Conservation (phyloP, 2,797 vertebrate genomes). For the Rhinatrema bivittatum region DNA sequence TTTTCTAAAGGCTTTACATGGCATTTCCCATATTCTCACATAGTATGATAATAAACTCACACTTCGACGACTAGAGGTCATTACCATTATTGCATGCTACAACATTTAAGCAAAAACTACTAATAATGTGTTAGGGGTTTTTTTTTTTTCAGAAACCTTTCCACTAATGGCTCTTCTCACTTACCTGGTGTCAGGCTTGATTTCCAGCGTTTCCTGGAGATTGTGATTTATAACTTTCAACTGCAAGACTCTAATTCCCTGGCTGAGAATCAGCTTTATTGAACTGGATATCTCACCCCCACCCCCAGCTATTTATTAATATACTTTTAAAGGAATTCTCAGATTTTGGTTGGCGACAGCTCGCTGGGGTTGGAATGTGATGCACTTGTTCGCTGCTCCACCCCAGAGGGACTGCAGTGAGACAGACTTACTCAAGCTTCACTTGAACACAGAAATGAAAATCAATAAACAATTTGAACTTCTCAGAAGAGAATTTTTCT, state of each 20-base stretch:
- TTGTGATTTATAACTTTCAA: conserved; percentile 20
- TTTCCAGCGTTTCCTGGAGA: neutral
- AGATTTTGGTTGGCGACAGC: conserved; percentile 45
- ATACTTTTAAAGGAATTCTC: conserved; percentile 59
- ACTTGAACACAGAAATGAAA: conserved; percentile 95
- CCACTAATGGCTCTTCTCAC: conserved; percentile 12
- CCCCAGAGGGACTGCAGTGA: conserved; percentile 69
- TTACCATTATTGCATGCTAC: neutral
- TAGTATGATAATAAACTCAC: neutral
- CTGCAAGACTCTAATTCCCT: conserved; percentile 26
- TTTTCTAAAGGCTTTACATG: too few species aligned
- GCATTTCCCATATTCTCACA: too few species aligned
- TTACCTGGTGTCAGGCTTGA: too few species aligned
- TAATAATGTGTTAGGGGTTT: too few species aligned
- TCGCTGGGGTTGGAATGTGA: conserved; percentile 55
- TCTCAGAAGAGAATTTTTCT: conserved; percentile 90
- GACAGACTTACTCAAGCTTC: conserved; percentile 89
- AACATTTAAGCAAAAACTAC: neutral
- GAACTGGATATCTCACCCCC: conserved; percentile 47
- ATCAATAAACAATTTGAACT: conserved; percentile 99
- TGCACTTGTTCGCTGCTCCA: conserved; percentile 57
- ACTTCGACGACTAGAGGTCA: neutral
- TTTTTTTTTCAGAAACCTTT: neutral
- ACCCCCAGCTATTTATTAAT: conserved; percentile 55
- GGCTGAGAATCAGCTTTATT: conserved; percentile 37